Evolutionary conservation across 2,888 invertebrate genomes (phyloP), one percentile per base, ranked within the genome.

Genomic region (Drosophila colorata): DNA sequence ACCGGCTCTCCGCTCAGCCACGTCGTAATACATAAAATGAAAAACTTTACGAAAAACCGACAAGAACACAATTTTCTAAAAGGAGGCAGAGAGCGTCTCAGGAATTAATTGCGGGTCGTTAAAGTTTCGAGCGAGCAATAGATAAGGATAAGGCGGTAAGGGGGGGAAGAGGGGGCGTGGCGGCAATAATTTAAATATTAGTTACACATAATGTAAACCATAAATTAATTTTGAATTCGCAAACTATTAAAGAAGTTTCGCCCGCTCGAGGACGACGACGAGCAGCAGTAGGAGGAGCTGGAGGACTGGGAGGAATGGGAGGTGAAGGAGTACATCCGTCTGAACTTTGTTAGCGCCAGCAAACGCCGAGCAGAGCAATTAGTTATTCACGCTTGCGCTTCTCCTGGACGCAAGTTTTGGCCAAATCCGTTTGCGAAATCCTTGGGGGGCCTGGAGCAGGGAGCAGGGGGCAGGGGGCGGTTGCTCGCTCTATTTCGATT

Each of bases 301-400:
- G 56, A 41, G 35, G 49, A 57, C 3, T 7, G 3, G 13, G 0
- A 33, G 33, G 33, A 33, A 13, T 33, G 13, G 44, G 11, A 33
- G 65, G 33, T 31, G 56, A 52, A 41, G 28, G 28, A 28, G 35
- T 44, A 57, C 75, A 78, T 78, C 76, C 76, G 69, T 49, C 63
- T 61, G 84, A 82, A 82, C 78, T 82, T 83, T 80, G 65, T 48
- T 53, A 56, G 57, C 57, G 58, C 43, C 64, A 53, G 46, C 43
- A 20, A 43, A 51, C 43, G 65, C 64, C 64, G 52, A 80, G 85
- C 90, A 88, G 55, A 78, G 87, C 89, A 91, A 90, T 91, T 90
- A 90, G 89, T 91, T 91, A 90, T 90, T 91, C 89, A 83, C 82
- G 88, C 84, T 89, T 78, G 83, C 84, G 79, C 78, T 78, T 81